Evolutionary conservation across 2,888 invertebrate genomes (phyloP).

Genomic region (Malacosoma neustria): DNA sequence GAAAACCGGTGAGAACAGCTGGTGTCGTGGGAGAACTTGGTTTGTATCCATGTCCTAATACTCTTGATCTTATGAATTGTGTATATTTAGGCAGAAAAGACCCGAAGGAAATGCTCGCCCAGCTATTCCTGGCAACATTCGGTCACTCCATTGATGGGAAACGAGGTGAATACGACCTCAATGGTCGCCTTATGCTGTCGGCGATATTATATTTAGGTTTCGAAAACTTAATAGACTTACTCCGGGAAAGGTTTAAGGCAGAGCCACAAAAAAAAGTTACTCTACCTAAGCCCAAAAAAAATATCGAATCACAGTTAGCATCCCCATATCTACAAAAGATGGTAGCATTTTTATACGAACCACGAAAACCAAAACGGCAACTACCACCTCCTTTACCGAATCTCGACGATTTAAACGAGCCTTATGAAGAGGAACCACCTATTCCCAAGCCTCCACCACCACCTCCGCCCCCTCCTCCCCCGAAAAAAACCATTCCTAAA

Average conservation of each 20-base stretch:
- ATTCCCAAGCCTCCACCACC: slow-evolving; percentile 36
- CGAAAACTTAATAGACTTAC: slow-evolving; percentile 31
- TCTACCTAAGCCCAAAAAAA: slow-evolving; percentile 26
- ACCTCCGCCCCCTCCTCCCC: slow-evolving; percentile 48
- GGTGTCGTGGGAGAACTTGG: slow-evolving; percentile 38
- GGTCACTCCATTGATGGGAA: slow-evolving; percentile 44
- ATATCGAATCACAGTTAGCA: slow-evolving; percentile 20
- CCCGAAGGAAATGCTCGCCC: slow-evolving; percentile 51
- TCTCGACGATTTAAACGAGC: slow-evolving; percentile 44
- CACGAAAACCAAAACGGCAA: slow-evolving; percentile 22
- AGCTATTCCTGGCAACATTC: slow-evolving; percentile 38
- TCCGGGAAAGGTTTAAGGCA: slow-evolving; percentile 38
- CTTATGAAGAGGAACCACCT: slow-evolving; percentile 42
- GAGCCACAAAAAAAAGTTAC: slow-evolving; percentile 17
- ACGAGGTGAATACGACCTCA: slow-evolving; percentile 35
- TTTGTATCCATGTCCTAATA: slow-evolving; percentile 36
- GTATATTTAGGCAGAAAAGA: slow-evolving; percentile 39
- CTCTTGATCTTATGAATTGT: slow-evolving; percentile 42
- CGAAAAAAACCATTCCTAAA: slow-evolving; percentile 41
- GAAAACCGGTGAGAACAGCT: slow-evolving; percentile 35
- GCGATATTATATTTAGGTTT: slow-evolving; percentile 50
- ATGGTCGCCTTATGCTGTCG: slow-evolving; percentile 49
- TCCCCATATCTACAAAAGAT: slow-evolving; percentile 54
- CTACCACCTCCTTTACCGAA: slow-evolving; percentile 46
- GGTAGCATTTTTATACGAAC: slow-evolving; percentile 35